Evolutionary conservation across 2,113 vertebrate genomes (phyloP).

Genomic region (Oreotragus oreotragus): DNA sequence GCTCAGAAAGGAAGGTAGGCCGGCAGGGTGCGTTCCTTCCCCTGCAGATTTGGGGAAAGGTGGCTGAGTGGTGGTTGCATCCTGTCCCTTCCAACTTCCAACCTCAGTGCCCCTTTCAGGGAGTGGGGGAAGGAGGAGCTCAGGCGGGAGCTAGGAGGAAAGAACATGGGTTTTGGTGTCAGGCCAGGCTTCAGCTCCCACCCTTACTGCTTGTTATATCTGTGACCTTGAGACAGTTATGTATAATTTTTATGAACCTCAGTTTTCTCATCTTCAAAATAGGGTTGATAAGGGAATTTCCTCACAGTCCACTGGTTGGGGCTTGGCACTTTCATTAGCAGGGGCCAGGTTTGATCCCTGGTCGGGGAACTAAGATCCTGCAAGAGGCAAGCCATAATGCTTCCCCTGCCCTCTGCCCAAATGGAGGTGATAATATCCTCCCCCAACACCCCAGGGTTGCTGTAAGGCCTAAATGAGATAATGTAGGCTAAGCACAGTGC

Average conservation of each 20-base stretch:
- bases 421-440: background rate
- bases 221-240: background rate
- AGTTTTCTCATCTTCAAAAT: constrained; percentile 29
- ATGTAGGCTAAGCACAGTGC: background rate
- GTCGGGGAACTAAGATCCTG: background rate
- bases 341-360: background rate
- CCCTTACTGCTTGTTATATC: background rate
- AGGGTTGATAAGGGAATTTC: background rate
- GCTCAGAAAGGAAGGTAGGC: background rate
- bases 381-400: background rate
- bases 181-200: background rate
- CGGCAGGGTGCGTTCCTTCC: background rate
- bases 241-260: background rate
- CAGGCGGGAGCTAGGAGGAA: background rate
- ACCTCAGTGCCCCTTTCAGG: background rate
- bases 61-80: background rate
- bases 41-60: background rate
- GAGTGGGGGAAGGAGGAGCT: background rate
- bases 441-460: background rate
- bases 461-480: background rate
- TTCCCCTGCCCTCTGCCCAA: background rate
- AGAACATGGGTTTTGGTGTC: background rate
- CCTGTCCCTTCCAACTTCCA: background rate
- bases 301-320: background rate
- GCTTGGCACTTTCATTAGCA: background rate